Evolutionary conservation across 2,888 invertebrate species (phyloP), one percentile per base, ranked within the genome.

Genomic region (Unio pictorum): DNA sequence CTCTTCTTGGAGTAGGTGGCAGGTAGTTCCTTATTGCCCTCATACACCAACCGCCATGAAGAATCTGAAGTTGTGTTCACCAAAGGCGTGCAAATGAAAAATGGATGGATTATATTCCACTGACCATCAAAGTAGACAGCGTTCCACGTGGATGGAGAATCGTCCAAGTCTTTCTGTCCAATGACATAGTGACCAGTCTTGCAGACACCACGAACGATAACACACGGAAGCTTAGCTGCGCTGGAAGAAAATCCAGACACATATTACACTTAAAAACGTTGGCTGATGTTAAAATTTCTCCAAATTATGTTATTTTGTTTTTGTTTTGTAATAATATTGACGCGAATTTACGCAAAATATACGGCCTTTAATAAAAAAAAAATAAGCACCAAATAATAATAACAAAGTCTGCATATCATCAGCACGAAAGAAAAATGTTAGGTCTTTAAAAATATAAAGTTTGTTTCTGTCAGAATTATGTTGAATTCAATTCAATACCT

Each of bases 21-120:
- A 5, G 68, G 61, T 17, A 28, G 61, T 20, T 70, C 66, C 2
- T 63, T 69, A n/a, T 73, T 71, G 15, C 74, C 71, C 3, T 73
- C 64, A 60, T 81, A 79, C 11, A 83, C 62, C 34, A 81, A 67
- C 18, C 72, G 72, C 84, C 84, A 84, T 61, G 73, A 74, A 28
- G 70, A 70, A 17, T 45, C 55, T 4, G 66, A 64, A 1, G 73
- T 69, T 23, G 64, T 62, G 26, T 71, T 71, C 61, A 80, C 60
- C n/a, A 78, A 61, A 5, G 78, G 78, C 8, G 82, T 81, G 63
- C 80, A 83, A 2, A 86, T 84, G 75, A 87, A 82, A 72, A 80
- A 80, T 4, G 84, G 80, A 65, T 87, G 85, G 15, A 87, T 66
- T n/a, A 87, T 68, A 55, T 86, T 76, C 87, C 87, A 87, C 55